These are phyloP conservation scores for Coptotermes formosanus DNA, from an alignment of 1,140 invertebrate species.

Conservation along the genomic window DNA sequence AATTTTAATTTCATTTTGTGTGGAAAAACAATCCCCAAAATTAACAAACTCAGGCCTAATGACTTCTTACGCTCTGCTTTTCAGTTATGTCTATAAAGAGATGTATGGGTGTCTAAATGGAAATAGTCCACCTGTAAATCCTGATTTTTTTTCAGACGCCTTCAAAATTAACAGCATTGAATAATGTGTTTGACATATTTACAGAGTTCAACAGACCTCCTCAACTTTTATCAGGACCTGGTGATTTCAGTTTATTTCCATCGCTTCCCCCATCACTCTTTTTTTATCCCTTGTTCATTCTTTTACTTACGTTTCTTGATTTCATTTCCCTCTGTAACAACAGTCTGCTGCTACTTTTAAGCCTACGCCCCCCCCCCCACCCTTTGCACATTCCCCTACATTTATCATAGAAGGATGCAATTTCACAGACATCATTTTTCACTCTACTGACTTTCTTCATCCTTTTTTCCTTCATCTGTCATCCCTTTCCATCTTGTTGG, in stretches of 20 bases:
- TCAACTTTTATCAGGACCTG: not conserved
- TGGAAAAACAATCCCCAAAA: too few species aligned
- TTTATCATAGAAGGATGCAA: conserved; percentile 31
- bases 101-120: too few species aligned
- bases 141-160: too few species aligned
- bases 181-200: too few species aligned
- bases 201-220: too few species aligned
- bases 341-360: not conserved
- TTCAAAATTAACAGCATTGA: too few species aligned
- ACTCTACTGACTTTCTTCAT: conserved; percentile 2
- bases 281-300: not conserved
- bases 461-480: not conserved
- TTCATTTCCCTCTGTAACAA: conserved; percentile 13
- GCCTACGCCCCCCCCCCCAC: not conserved
- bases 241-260: not conserved
- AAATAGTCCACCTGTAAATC: too few species aligned
- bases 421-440: conserved; percentile 32
- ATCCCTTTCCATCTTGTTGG: conserved; percentile 4
- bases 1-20: too few species aligned
- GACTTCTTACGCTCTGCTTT: too few species aligned
- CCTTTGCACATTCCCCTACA: not conserved
- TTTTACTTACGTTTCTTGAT: not conserved
- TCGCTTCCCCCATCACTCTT: not conserved
- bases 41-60: too few species aligned
- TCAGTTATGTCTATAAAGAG: too few species aligned